Evolutionary conservation across 1,140 invertebrate genomes (phyloP).

Genomic region (Melitaea cinxia): DNA sequence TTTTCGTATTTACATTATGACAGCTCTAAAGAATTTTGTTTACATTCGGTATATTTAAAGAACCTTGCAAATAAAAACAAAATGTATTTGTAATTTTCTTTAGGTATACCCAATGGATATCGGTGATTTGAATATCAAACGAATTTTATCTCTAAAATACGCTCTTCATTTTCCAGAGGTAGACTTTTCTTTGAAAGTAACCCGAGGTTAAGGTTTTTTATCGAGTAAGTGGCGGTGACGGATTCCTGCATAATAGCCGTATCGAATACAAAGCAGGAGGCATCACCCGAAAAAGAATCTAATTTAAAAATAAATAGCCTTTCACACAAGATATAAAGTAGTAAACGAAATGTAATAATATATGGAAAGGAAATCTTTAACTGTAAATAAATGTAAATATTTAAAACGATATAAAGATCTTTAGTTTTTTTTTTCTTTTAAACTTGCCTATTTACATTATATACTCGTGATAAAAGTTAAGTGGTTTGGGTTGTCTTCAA

Average conservation of each 20-base stretch:
- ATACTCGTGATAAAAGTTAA: too few species aligned
- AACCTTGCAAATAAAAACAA: slow-evolving; percentile 10
- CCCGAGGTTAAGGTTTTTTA: slow-evolving; percentile 45
- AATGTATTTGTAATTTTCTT: slow-evolving; percentile 30
- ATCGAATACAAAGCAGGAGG: slow-evolving; percentile 58
- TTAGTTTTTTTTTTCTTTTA: not conserved
- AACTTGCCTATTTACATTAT: too few species aligned
- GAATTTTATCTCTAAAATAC: slow-evolving; percentile 42
- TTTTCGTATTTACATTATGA: not conserved
- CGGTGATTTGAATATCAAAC: slow-evolving; percentile 60
- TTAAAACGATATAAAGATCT: not conserved
- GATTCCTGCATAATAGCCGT: slow-evolving; percentile 52
- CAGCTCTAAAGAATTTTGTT: not conserved
- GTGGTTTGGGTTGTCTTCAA: too few species aligned
- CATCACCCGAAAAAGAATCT: slow-evolving; percentile 58
- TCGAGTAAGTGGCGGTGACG: slow-evolving; percentile 47
- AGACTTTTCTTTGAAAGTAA: slow-evolving; percentile 45
- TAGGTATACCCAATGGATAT: slow-evolving; percentile 37
- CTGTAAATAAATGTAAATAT: slow-evolving; percentile 4
- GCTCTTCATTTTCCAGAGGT: slow-evolving; percentile 41
- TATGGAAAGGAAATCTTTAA: slow-evolving; percentile 18
- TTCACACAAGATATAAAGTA: slow-evolving; percentile 24
- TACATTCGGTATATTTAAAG: not conserved
- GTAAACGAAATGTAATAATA: slow-evolving; percentile 34
- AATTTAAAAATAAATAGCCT: slow-evolving; percentile 65